Evolutionary conservation across 2,797 vertebrate species (phyloP), one percentile per base, ranked within the genome.

Genomic region (Streptopelia turtur): DNA sequence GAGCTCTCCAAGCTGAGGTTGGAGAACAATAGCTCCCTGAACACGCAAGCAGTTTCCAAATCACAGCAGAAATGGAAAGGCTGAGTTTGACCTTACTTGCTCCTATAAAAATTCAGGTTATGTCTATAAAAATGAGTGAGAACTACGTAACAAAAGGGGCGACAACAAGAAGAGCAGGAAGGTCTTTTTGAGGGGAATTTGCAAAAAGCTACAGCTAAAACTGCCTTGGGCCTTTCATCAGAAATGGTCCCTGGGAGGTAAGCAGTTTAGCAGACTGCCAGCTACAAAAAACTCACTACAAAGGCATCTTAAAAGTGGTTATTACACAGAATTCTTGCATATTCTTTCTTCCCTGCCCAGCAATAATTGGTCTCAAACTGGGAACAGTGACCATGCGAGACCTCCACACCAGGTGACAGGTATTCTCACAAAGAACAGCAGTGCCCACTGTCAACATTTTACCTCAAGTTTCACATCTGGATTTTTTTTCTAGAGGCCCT

Each of bases 31-130:
- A 30, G 56, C 35, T 94, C 85, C 69, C 83, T 53, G 63, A 95
- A 53, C 87, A 94, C 18, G n/a, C 90, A 94, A 82, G 66, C 59
- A 39, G 4, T 52, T 95, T 95, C 60, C 79, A 85, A 94, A 94
- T 83, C 87, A 76, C 66, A 75, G 87, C 68, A 72, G 69, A 93
- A 59, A 69, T 37, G 20, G 37, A 21, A 75, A 74, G 31, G 68
- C 8, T 61, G 56, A 59, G 85, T 86, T 57, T 79, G 64, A 81
- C 94, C 87, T 93, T 64, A 39, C 61, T 91, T 76, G 52, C 47
- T 87, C 78, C 69, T 63, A 35, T 27, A 76, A 86, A 81, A 80
- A 59, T 31, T 80, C 88, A 64, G 79, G 74, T 71, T 88, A 86
- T 16, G 31, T 49, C 83, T 39, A 45, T 47, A 55, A 82, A 89